These are phyloP conservation scores for Styela plicata DNA, from an alignment of 23 tunicate species.

Conservation along the genomic window DNA sequence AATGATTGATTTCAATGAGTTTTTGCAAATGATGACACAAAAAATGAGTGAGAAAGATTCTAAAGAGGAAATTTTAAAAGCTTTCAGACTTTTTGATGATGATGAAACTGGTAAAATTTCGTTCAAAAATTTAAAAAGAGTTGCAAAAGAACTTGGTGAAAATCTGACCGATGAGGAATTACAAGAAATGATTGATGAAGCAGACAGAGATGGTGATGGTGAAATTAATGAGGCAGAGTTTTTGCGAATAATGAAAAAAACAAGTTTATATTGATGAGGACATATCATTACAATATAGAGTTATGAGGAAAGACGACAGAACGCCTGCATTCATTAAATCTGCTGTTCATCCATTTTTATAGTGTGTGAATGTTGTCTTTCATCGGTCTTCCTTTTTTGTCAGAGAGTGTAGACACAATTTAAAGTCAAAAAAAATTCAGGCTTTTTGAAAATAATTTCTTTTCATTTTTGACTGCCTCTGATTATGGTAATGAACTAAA, in stretches of 20 bases:
- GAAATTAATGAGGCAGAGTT: slow-evolving; percentile 97
- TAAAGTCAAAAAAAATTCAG: no score
- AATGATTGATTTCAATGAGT: slow-evolving; percentile 97
- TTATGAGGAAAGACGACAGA: no score
- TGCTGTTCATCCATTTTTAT: no score
- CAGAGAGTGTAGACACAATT: no score
- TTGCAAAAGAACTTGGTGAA: slow-evolving; percentile 96
- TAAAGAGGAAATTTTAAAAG: slow-evolving; percentile 98
- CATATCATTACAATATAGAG: no score
- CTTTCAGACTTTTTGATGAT: slow-evolving; percentile 97
- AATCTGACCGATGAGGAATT: slow-evolving; percentile 98
- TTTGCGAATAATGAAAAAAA: slow-evolving; percentile 98
- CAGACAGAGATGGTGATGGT: slow-evolving; percentile 99
- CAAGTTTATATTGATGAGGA: slow-evolving; percentile 84
- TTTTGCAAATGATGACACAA: slow-evolving; percentile 95
- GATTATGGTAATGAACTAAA: no score
- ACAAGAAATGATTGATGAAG: slow-evolving; percentile 99
- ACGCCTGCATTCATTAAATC: no score
- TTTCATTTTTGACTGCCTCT: no score
- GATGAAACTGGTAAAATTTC: slow-evolving; percentile 99
- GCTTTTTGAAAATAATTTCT: no score
- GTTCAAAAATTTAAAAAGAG: slow-evolving; percentile 95
- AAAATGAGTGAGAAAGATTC: slow-evolving; percentile 99
- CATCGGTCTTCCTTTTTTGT: no score
- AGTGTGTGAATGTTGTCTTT: no score